A percentile compares a stretch with the other conserved stretches of the same genome.
Conservation (phyloP, 2,113 vertebrate genomes). For the Regulus satrapa region DNA sequence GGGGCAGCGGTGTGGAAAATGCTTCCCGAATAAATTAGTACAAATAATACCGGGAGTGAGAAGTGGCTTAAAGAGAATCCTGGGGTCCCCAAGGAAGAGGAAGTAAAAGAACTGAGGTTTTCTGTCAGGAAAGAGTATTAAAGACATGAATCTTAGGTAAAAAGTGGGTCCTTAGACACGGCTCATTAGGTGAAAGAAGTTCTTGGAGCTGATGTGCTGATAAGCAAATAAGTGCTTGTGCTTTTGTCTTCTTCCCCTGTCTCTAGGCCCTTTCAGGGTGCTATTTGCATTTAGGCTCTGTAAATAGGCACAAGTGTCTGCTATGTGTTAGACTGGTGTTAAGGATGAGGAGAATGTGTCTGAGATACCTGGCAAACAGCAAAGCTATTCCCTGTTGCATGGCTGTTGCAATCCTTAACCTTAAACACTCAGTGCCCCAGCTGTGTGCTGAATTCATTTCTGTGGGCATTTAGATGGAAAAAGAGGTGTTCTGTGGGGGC, state of each 20-base stretch:
- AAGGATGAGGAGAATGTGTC: not conserved
- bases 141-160: not conserved
- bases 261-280: not conserved
- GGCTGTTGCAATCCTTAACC: not conserved
- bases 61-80: not conserved
- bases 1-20: not conserved
- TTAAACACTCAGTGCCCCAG: not conserved
- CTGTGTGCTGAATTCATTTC: not conserved
- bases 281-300: constrained; percentile 1
- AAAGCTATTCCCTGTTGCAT: not conserved
- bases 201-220: not conserved
- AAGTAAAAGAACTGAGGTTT: not conserved
- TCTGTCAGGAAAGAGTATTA: not conserved
- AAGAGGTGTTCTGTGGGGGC: not conserved
- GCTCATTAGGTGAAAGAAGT: not conserved
- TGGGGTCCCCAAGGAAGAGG: not conserved
- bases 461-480: not conserved
- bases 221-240: not conserved
- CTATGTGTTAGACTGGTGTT: not conserved
- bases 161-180: not conserved
- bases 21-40: not conserved
- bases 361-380: not conserved
- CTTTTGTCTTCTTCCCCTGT: not conserved
- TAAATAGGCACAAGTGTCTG: not conserved
- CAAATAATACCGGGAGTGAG: not conserved